Evolutionary conservation across 2,888 invertebrate genomes (phyloP).

Genomic region (Melieria crassipennis): DNA sequence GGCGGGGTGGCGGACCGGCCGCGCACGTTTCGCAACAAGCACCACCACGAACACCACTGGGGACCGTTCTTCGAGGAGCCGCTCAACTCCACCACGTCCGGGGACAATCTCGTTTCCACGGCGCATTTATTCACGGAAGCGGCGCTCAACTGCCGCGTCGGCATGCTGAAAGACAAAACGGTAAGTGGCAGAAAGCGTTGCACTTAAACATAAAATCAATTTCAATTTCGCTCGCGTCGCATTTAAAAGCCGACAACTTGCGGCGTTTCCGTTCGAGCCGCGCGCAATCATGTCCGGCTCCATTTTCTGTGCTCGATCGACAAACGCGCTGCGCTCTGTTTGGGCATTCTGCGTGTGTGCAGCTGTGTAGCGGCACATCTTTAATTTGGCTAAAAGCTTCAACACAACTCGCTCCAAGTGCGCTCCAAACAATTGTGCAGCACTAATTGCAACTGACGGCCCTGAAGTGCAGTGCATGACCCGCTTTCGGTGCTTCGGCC

Average conservation of each 20-base stretch:
- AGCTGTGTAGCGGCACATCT: background rate
- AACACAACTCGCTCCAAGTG: slow-evolving; percentile 22
- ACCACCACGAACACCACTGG: slow-evolving; percentile 77
- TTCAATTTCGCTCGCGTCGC: background rate
- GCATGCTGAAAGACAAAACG: slow-evolving; percentile 77
- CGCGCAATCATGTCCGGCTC: too few relatives aligned
- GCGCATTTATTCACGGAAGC: slow-evolving; percentile 75
- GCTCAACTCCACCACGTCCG: slow-evolving; percentile 67
- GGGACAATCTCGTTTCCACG: slow-evolving; percentile 69
- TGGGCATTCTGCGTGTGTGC: too few relatives aligned
- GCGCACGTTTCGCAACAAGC: slow-evolving; percentile 66
- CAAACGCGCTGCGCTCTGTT: too few relatives aligned
- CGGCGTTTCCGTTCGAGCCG: too few relatives aligned
- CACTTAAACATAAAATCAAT: background rate
- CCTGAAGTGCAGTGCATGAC: slow-evolving; percentile 20
- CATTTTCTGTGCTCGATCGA: too few relatives aligned
- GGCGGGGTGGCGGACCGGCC: slow-evolving; percentile 50
- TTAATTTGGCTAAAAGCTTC: slow-evolving; percentile 40
- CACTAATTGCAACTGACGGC: slow-evolving; percentile 31
- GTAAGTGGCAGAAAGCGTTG: slow-evolving; percentile 63
- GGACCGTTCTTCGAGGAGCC: slow-evolving; percentile 77
- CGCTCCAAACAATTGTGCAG: slow-evolving; percentile 21
- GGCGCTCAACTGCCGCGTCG: slow-evolving; percentile 74
- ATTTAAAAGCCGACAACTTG: background rate
- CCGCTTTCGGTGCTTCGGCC: slow-evolving; percentile 12